These are phyloP conservation scores for Macrocentrus cingulum DNA, from an alignment of 1,140 invertebrate species.

Conservation along the genomic window DNA sequence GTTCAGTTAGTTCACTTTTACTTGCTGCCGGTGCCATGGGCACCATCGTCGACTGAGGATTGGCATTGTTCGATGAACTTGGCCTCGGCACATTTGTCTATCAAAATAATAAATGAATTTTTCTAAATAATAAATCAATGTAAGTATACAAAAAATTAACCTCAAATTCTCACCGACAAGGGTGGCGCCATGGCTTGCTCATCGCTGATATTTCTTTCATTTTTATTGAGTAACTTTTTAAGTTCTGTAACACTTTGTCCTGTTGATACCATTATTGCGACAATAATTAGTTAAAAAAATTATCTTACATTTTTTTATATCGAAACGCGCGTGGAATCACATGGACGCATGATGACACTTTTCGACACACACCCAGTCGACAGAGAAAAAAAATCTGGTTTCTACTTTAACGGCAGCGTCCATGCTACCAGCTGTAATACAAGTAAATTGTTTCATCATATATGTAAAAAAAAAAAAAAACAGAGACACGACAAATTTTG, in stretches of 20 bases:
- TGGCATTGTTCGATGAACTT: constrained; percentile 41
- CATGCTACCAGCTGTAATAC: too few relatives aligned
- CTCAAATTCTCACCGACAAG: constrained; percentile 38
- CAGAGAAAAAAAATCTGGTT: too few relatives aligned
- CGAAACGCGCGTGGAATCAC: background rate
- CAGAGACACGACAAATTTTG: too few relatives aligned
- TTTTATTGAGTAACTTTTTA: constrained; percentile 41
- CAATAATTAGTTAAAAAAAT: constrained; percentile 9
- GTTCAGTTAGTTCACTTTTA: constrained; percentile 46
- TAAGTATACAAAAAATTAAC: background rate
- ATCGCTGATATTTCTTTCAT: constrained; percentile 43
- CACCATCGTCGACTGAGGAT: constrained; percentile 45
- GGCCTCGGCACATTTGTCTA: constrained; percentile 50
- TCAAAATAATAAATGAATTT: constrained; percentile 16
- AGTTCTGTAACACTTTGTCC: constrained; percentile 41
- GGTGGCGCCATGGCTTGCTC: constrained; percentile 50
- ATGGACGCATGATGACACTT: constrained; percentile 5
- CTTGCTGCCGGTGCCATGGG: constrained; percentile 41
- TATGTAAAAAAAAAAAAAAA: too few relatives aligned
- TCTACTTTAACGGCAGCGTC: too few relatives aligned
- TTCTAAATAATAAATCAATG: constrained; percentile 7
- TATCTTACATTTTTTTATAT: too few relatives aligned
- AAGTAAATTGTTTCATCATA: too few relatives aligned
- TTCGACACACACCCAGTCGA: too few relatives aligned
- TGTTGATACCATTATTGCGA: constrained; percentile 18